Percentiles rank a stretch among this genome's conserved stretches.
Evolutionary conservation across 1,140 invertebrate genomes (phyloP).

Genomic region (Sarcophaga peregrina): DNA sequence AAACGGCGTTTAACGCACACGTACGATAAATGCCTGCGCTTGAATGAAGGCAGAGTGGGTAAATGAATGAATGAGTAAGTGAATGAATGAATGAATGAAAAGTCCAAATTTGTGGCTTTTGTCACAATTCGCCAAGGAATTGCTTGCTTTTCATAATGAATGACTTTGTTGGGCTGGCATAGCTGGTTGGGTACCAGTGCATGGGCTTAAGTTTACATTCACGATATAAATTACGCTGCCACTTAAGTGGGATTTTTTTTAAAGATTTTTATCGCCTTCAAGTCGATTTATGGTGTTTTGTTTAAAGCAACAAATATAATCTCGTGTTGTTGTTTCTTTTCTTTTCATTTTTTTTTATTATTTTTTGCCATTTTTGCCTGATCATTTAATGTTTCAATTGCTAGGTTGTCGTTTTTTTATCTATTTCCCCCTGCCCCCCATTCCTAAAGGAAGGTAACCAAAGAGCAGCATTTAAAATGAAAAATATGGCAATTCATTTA

Average conservation of each 20-base stretch:
- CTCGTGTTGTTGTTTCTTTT: conserved; percentile 14
- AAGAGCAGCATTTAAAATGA: conserved; percentile 54
- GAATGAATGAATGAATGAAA: neutral
- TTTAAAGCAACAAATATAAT: neutral
- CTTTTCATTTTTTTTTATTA: neutral
- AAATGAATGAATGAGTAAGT: too few species aligned
- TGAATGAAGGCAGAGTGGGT: too few species aligned
- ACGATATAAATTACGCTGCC: conserved; percentile 65
- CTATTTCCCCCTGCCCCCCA: neutral
- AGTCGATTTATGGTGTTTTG: neutral
- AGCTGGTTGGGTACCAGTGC: neutral
- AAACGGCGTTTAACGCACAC: neutral
- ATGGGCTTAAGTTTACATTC: conserved; percentile 41
- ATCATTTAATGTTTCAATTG: conserved; percentile 41
- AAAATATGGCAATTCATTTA: conserved; percentile 67
- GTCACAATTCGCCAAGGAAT: conserved; percentile 46
- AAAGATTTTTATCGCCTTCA: conserved; percentile 63
- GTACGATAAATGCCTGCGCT: neutral
- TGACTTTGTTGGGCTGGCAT: neutral
- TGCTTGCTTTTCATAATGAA: conserved; percentile 30
- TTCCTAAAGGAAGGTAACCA: neutral
- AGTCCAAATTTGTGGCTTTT: conserved; percentile 56
- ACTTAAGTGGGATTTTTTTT: conserved; percentile 65
- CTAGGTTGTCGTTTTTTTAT: neutral
- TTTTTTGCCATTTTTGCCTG: conserved; percentile 22